Conservation (phyloP, 2,797 vertebrate species). For the Chanos chanos region DNA sequence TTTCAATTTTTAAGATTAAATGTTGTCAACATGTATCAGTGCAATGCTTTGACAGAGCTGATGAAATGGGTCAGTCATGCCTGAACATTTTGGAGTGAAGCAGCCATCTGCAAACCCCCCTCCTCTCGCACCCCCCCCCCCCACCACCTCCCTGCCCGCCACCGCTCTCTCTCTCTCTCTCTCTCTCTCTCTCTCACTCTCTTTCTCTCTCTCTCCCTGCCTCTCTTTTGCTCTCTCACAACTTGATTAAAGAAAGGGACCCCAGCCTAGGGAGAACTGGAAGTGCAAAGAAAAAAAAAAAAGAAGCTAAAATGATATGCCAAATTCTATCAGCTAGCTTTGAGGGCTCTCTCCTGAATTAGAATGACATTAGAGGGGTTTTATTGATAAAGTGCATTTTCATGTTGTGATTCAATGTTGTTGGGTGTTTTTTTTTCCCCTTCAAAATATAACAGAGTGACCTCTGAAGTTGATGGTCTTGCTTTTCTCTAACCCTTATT, state of each 20-base stretch:
- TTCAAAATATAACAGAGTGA: conserved; percentile 36
- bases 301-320: conserved; percentile 80
- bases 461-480: conserved; percentile 16
- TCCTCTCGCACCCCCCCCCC: conserved; percentile 67
- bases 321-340: conserved; percentile 75
- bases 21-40: conserved; percentile 99
- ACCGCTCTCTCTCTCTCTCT: conserved; percentile 63
- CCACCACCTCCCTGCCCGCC: conserved; percentile 70
- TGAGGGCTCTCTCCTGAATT: conserved; percentile 48
- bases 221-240: conserved; percentile 47
- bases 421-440: conserved; percentile 4
- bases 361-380: conserved; percentile 39
- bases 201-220: background rate
- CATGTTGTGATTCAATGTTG: conserved; percentile 20
- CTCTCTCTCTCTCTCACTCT: conserved; percentile 6
- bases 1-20: conserved; percentile 99
- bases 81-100: conserved; percentile 83
- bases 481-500: conserved; percentile 6
- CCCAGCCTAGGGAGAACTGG: conserved; percentile 68
- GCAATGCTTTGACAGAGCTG: conserved; percentile 89
- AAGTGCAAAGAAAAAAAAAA: conserved; percentile 55
- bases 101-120: conserved; percentile 81
- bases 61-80: conserved; percentile 94
- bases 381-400: conserved; percentile 43
- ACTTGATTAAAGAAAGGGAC: conserved; percentile 81